phyloP scores from a whole-genome alignment of 2,888 invertebrate genomes.

The Tromatobia lineatoria region DNA sequence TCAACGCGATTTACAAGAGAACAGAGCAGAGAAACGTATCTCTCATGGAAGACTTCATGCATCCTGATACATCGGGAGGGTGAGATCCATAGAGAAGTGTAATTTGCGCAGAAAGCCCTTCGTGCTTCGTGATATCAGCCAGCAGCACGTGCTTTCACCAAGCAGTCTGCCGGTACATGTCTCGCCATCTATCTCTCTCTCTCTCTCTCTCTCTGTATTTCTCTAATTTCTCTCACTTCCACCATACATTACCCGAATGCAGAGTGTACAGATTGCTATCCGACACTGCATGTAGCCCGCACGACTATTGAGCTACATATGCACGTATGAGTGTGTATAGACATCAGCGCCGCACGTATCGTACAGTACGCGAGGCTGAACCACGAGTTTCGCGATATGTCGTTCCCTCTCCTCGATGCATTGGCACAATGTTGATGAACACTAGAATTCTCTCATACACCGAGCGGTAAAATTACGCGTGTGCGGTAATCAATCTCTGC shows the following conservation, averaged over 20 bases:
- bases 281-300: background rate
- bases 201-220: background rate
- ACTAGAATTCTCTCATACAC: slow-evolving; percentile 23
- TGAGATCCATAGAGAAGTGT: slow-evolving; percentile 16
- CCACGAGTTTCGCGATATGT: slow-evolving; percentile 8
- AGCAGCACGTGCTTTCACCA: slow-evolving; percentile 12
- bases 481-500: slow-evolving; percentile 49
- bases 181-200: slow-evolving; percentile 6
- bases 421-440: slow-evolving; percentile 28
- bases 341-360: background rate
- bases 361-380: background rate
- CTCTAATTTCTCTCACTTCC: slow-evolving; percentile 23
- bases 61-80: slow-evolving; percentile 1
- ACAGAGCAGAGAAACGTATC: slow-evolving; percentile 15
- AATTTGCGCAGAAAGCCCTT: slow-evolving; percentile 18
- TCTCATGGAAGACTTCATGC: background rate
- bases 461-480: slow-evolving; percentile 27
- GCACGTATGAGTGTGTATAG: slow-evolving; percentile 12
- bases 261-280: slow-evolving; percentile 20
- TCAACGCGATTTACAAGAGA: slow-evolving; percentile 15
- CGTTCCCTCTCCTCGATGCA: slow-evolving; percentile 11
- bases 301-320: background rate
- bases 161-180: background rate
- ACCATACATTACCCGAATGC: slow-evolving; percentile 14
- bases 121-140: slow-evolving; percentile 12